These are phyloP conservation scores for Podarcis muralis DNA, from an alignment of 2,113 vertebrate genomes.

Conservation along the genomic window DNA sequence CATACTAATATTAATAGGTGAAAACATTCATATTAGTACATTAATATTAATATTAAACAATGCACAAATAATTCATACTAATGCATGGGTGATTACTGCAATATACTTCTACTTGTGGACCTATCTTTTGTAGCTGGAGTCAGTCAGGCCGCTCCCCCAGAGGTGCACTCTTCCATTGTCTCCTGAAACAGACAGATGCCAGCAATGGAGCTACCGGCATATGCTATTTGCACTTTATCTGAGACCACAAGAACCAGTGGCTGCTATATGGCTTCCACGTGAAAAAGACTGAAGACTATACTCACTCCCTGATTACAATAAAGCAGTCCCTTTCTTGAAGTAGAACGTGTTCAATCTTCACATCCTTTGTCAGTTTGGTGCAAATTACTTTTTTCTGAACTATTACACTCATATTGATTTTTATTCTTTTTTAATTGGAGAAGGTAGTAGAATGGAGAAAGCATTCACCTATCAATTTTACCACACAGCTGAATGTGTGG, in stretches of 20 bases:
- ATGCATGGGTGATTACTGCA: no score
- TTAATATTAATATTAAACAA: no score
- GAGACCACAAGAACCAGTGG: background rate
- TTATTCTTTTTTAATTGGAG: background rate
- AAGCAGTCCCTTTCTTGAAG: background rate
- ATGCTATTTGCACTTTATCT: background rate
- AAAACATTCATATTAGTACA: no score
- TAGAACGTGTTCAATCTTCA: background rate
- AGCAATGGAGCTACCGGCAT: background rate
- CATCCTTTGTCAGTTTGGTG: background rate
- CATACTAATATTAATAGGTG: no score
- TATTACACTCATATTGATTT: background rate
- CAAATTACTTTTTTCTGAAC: background rate
- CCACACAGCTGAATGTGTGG: background rate
- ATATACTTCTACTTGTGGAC: no score
- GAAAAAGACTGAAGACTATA: background rate
- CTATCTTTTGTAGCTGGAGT: no score
- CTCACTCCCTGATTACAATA: background rate
- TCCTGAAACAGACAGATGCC: no score
- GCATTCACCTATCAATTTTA: background rate
- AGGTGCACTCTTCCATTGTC: no score
- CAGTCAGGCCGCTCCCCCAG: no score
- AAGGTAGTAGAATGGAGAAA: background rate
- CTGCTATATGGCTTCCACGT: background rate
- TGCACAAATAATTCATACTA: no score